Base-by-base conservation (phyloP, 2,888 invertebrate genomes). In the Drosophila kuntzei region DNA sequence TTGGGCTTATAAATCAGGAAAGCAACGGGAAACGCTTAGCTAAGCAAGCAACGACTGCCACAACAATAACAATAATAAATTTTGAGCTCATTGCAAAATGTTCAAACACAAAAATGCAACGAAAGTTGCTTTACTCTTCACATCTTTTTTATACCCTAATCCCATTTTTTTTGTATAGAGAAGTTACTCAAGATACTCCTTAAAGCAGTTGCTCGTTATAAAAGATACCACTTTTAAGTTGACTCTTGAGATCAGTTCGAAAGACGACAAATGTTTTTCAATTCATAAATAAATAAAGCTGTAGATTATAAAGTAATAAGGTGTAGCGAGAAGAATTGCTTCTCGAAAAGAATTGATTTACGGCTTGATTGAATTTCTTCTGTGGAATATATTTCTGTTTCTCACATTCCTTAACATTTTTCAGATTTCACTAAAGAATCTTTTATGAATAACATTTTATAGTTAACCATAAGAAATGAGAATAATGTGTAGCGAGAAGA, bases 1-100 rank as follows among this genome's bases (percentile, higher is more conserved):
- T 79, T 60, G 41, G 29, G 37, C 74, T 41, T 78, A 82, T 85
- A 82, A 82, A 82, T 82, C 82, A 82, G 79, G 57, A 74, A 70
- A 60, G 70, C 76, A 70, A 81, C 60, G 85, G 82, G 88, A 82
- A 87, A 72, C 66, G 88, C 88, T 83, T 86, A 83, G 83, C 83
- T 71, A 85, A 76, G 88, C 86, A 70, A 66, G 71, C 76, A 66
- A 25, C 53, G 49, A 79, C 16, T 60, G 59, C 41, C 66, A 59
- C 46, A 76, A 60, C 65, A 61, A 71, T 53, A 64, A 60, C 65
- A 74, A 73, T 63, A 60, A 71, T 75, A 71, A 79, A 71, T 75
- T 61, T 54, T 29, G 6, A 55, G 43, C 54, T 55, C 34, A 43
- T 27, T 29, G 20, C 34, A n/a, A 14, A 59, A 16, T 41, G 14